These are phyloP conservation scores for Hoplodrina blanda DNA, from an alignment of 2,888 invertebrate species.

Conservation along the genomic window DNA sequence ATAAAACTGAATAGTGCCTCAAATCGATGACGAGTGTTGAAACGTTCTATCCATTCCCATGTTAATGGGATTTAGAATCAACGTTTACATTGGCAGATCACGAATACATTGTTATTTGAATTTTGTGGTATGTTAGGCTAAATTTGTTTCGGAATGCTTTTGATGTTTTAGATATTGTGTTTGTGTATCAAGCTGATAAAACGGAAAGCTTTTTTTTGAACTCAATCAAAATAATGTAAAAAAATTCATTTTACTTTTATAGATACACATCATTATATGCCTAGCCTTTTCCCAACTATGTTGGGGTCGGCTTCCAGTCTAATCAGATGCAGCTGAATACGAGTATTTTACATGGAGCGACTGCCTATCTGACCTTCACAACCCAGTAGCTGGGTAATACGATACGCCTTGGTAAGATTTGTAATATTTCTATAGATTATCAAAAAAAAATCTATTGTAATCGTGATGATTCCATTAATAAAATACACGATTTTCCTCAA, in stretches of 20 bases:
- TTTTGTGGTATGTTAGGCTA: slow-evolving; percentile 19
- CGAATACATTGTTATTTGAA: slow-evolving; percentile 44
- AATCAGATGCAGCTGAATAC: no score
- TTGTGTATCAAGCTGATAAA: neutral
- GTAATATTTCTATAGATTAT: no score
- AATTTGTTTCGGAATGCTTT: slow-evolving; percentile 26
- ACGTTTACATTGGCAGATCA: slow-evolving; percentile 47
- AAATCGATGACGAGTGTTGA: slow-evolving; percentile 49
- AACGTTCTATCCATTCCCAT: slow-evolving; percentile 32
- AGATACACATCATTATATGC: no score
- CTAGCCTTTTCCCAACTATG: no score
- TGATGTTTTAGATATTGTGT: slow-evolving; percentile 10
- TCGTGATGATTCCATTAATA: neutral
- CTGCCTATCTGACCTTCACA: no score
- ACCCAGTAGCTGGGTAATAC: no score
- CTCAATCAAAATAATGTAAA: neutral
- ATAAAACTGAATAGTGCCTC: slow-evolving; percentile 3
- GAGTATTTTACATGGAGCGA: no score
- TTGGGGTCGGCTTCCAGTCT: no score
- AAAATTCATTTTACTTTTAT: no score
- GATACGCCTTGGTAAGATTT: no score
- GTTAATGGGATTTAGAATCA: slow-evolving; percentile 37
- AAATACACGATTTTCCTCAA: neutral
- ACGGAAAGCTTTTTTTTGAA: neutral
- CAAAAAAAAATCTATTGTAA: no score